These are phyloP conservation scores for Scopus umbretta DNA, from an alignment of 2,113 vertebrate genomes.

Conservation along the genomic window DNA sequence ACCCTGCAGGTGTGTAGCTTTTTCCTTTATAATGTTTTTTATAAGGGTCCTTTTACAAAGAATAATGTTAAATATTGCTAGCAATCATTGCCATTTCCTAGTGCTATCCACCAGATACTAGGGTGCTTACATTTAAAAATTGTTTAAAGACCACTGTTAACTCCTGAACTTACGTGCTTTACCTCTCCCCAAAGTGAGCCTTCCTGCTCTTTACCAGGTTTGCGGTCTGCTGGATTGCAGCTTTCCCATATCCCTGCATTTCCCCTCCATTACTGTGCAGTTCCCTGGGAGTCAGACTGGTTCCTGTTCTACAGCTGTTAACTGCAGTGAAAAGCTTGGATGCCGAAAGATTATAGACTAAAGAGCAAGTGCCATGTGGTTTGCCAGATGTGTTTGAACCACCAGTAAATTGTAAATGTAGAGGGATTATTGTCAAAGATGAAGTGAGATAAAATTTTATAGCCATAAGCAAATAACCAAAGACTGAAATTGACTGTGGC, in stretches of 20 bases:
- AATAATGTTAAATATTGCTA: not conserved
- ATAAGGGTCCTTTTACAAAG: not conserved
- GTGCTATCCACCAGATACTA: not conserved
- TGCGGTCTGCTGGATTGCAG: not conserved
- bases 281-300: not conserved
- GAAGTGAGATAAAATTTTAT: not conserved
- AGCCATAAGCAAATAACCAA: not conserved
- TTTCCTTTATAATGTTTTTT: not conserved
- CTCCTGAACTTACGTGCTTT: not conserved
- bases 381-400: not conserved
- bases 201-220: not conserved
- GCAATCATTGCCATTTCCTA: not conserved
- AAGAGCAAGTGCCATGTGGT: not conserved
- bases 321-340: not conserved
- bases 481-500: not conserved
- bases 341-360: not conserved
- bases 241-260: not conserved
- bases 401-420: not conserved
- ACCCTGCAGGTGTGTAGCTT: conserved; percentile 89
- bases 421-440: not conserved
- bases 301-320: not conserved
- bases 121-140: not conserved
- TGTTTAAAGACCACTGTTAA: not conserved
- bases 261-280: not conserved
- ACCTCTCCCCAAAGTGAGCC: not conserved